Evolutionary conservation across 2,113 vertebrate genomes (phyloP), one percentile per base, ranked within the genome.

Genomic region (Rhynchomys soricoides): DNA sequence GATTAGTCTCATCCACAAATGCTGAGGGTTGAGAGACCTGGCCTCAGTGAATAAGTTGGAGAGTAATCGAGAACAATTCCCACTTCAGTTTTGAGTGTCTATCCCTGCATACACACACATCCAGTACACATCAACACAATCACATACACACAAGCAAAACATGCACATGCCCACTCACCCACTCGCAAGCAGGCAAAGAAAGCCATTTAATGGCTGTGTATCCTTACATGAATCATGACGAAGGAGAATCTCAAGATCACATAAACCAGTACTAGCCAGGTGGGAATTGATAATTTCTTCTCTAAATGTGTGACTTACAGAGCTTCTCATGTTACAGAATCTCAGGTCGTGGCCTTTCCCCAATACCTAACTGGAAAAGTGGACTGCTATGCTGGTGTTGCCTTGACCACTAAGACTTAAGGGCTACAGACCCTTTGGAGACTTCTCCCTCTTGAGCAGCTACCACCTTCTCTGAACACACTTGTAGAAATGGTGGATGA

Each of bases 161-260:
- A 64, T 11, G 40, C 57, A 62, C 4, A 34, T 5, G 34, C 5
- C 55, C 24, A 17, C 13, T 29, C 13, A 3, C 29, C n/a, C n/a
- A 40, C 71, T 3, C 4, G 9, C 17, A n/a, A 29, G 66, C 15
- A 64, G 13, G 16, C 15, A 45, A 12, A 64, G 59, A 19, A 45
- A 64, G 40, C 10, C 16, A 31, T 29, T 26, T 9, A 26, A 0
- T 11, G 6, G 17, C 0, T 7, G 43, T 0, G 34, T 8, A 5
- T 43, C 34, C 26, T 6, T 12, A 5, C 31, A 3, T 7, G 45
- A 22, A n/a, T 43, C 37, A 1, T 70, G 21, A 6, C 2, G 10
- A n/a, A n/a, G 22, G 50, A 19, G 8, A 45, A 43, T 31, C 26
- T 64, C 24, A 85, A 85, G 26, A 45, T 19, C 26, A 45, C 0